Evolutionary conservation across 2,113 vertebrate species (phyloP).

Genomic region (Spheniscus mendiculus): DNA sequence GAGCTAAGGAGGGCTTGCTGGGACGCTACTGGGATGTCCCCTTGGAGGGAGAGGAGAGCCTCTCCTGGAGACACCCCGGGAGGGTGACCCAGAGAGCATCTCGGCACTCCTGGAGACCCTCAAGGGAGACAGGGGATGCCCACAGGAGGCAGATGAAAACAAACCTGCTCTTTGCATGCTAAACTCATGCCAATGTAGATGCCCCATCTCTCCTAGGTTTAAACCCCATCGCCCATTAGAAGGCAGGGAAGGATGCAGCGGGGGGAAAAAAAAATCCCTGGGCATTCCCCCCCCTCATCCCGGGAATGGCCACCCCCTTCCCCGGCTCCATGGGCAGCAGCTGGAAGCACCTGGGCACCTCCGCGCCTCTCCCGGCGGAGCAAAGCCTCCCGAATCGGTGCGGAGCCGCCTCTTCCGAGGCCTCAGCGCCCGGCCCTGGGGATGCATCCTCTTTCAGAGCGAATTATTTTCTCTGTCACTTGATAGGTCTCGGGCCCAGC

Average conservation of each 20-base stretch:
- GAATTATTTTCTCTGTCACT: constrained; percentile 19
- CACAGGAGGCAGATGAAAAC: too few relatives aligned
- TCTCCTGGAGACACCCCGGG: not conserved
- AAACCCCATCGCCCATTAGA: not conserved
- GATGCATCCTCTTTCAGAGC: constrained; percentile 27
- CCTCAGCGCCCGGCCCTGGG: not conserved
- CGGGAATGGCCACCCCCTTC: rapidly evolving
- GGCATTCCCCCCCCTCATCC: not conserved
- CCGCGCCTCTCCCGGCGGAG: rapidly evolving
- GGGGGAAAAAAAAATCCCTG: not conserved
- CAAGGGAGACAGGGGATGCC: rapidly evolving
- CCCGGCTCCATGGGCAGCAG: rapidly evolving
- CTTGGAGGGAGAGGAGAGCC: not conserved
- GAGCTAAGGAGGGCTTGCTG: not conserved
- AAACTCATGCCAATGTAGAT: rapidly evolving
- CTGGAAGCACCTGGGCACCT: rapidly evolving
- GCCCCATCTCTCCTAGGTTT: not conserved
- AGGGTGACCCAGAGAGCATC: not conserved
- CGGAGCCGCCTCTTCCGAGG: not conserved
- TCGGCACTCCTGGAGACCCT: not conserved
- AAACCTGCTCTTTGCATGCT: not conserved
- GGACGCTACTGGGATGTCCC: not conserved
- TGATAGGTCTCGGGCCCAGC: not conserved
- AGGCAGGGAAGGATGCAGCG: rapidly evolving
- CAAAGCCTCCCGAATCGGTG: not conserved